phyloP scores from a whole-genome alignment of 2,113 vertebrate genomes.

The Thinocorus orbignyianus region DNA sequence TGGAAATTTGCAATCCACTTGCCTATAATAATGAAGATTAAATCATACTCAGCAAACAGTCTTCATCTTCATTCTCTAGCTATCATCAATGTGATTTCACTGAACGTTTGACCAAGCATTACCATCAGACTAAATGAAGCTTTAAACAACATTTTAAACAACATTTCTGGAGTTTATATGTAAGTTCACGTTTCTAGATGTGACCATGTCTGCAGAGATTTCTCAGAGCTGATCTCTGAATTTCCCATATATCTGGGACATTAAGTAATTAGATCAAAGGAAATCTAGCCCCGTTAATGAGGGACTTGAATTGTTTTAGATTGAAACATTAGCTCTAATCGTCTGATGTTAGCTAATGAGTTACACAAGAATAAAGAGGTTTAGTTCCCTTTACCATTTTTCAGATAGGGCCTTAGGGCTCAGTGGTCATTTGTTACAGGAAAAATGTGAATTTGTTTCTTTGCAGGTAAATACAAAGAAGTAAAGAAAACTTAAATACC shows the following conservation, averaged over 20 bases:
- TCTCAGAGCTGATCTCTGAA: slow-evolving; percentile 20
- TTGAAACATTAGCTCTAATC: slow-evolving; percentile 48
- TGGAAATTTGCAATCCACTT: slow-evolving; percentile 47
- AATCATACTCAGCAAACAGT: slow-evolving; percentile 1
- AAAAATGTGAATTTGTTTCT: slow-evolving; percentile 32
- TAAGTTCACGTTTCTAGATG: not conserved
- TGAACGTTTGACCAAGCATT: not conserved
- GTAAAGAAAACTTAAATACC: slow-evolving; percentile 32
- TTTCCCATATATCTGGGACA: slow-evolving; percentile 44
- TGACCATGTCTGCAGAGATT: not conserved
- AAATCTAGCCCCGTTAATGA: slow-evolving; percentile 33
- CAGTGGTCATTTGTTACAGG: slow-evolving; percentile 15
- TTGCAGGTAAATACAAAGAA: slow-evolving; percentile 53
- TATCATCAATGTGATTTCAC: not conserved
- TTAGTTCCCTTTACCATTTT: slow-evolving; percentile 52
- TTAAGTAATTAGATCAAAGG: slow-evolving; percentile 56
- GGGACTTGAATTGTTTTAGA: slow-evolving; percentile 39
- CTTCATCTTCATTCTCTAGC: not conserved
- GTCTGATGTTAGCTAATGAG: slow-evolving; percentile 34
- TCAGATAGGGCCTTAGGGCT: slow-evolving; percentile 7
- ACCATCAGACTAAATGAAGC: not conserved
- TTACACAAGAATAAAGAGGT: slow-evolving; percentile 64
- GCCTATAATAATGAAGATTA: slow-evolving; percentile 43
- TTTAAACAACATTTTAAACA: not conserved
- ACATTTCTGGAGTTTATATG: not conserved